Evolutionary conservation across 2,113 vertebrate genomes (phyloP).

Genomic region (Clarias macrocephalus): DNA sequence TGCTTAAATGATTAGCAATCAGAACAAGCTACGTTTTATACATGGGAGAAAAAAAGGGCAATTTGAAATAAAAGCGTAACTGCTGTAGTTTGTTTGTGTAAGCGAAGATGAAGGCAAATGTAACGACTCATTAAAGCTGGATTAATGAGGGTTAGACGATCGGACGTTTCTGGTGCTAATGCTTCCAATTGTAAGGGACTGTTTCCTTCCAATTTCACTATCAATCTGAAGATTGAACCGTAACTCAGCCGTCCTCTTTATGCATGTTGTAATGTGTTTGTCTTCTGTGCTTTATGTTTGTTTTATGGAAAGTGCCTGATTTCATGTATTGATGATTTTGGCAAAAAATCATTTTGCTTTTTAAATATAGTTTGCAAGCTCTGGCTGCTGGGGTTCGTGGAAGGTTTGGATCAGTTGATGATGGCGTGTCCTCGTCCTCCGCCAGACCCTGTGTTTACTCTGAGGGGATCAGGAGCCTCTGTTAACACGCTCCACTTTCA

Average conservation of each 20-base stretch:
- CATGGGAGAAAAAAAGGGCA: conserved; percentile 23
- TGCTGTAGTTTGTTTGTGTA: conserved; percentile 47
- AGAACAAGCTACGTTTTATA: conserved; percentile 32
- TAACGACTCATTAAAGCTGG: conserved; percentile 4
- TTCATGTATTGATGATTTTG: neutral
- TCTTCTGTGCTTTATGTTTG: conserved; percentile 1
- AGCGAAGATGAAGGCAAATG: conserved; percentile 24
- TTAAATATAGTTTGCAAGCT: neutral
- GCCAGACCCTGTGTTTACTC: conserved; percentile 83
- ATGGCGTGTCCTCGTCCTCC: conserved; percentile 75
- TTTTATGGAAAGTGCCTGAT: neutral
- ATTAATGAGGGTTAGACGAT: neutral
- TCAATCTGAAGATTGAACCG: conserved; percentile 30
- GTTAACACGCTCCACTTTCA: conserved; percentile 85
- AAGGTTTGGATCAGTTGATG: neutral
- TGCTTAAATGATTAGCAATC: conserved; percentile 46
- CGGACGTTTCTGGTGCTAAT: conserved; percentile 5
- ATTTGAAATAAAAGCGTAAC: neutral
- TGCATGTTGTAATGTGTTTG: neutral
- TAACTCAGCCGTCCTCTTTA: neutral
- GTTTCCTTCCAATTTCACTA: neutral
- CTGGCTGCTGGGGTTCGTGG: neutral
- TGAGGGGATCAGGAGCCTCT: conserved; percentile 80
- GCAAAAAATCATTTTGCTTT: neutral
- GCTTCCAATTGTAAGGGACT: conserved; percentile 1